A percentile compares a stretch with the other conserved stretches of the same genome.
These are phyloP conservation scores for Psix sp. DNA, from an alignment of 1,140 invertebrate genomes.

Conservation along the genomic window DNA sequence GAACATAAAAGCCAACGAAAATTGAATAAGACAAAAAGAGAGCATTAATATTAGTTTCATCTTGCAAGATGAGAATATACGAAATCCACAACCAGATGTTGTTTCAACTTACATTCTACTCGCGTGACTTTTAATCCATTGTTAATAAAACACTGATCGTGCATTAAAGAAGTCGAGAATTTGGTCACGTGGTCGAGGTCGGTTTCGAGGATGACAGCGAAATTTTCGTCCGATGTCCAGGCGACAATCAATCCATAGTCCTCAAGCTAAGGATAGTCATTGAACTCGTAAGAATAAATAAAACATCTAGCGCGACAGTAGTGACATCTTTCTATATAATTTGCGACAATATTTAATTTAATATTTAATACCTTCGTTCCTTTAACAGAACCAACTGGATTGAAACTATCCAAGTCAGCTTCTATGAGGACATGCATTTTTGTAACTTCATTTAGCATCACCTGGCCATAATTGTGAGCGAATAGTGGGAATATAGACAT, in stretches of 20 bases:
- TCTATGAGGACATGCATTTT: constrained; percentile 77
- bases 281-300: no score
- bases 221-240: constrained; percentile 80
- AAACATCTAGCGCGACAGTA: no score
- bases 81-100: neutral
- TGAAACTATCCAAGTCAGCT: constrained; percentile 71
- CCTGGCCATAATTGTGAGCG: constrained; percentile 61
- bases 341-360: no score
- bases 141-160: constrained; percentile 79
- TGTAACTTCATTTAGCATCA: constrained; percentile 52
- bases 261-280: constrained; percentile 79
- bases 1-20: neutral
- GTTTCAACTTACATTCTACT: constrained; percentile 80
- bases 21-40: neutral
- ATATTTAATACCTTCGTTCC: constrained; percentile 66
- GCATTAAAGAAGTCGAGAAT: constrained; percentile 79
- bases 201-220: constrained; percentile 81
- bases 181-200: constrained; percentile 81
- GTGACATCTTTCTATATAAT: no score
- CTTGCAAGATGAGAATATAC: no score
- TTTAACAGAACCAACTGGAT: constrained; percentile 62
- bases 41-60: neutral
- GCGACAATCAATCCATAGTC: constrained; percentile 81
- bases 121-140: constrained; percentile 80
- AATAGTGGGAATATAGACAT: constrained; percentile 77